Conservation (phyloP, 2,888 invertebrate species). For the Heterodera filipjevi region DNA sequence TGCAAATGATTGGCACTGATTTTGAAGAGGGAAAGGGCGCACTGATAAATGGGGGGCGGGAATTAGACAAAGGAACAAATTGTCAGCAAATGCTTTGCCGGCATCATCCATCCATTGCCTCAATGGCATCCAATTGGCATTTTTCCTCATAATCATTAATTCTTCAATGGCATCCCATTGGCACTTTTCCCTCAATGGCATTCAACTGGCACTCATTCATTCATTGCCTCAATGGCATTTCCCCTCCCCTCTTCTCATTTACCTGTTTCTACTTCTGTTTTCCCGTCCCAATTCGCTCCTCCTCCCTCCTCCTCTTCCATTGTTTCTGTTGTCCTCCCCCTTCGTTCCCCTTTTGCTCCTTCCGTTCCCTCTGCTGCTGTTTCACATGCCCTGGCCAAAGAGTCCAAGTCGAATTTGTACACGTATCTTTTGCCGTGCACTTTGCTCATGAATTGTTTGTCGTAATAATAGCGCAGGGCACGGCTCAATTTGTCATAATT, state of each 20-base stretch:
- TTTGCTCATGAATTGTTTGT: slow-evolving; percentile 96
- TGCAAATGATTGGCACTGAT: not conserved
- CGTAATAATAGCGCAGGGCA: slow-evolving; percentile 90
- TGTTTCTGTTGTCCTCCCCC: not conserved
- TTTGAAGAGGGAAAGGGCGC: not conserved
- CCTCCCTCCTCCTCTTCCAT: not conserved
- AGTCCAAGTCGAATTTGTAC: slow-evolving; percentile 86
- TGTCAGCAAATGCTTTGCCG: too few relatives aligned
- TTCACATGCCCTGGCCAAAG: slow-evolving; percentile 58
- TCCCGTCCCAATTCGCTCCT: not conserved
- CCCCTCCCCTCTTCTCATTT: not conserved
- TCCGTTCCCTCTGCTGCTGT: slow-evolving; percentile 23
- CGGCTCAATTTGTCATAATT: slow-evolving; percentile 94
- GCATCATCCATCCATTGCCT: not conserved
- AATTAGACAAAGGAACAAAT: not conserved
- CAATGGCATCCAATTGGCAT: too few relatives aligned
- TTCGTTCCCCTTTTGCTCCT: not conserved
- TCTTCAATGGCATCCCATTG: too few relatives aligned
- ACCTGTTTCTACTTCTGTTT: not conserved
- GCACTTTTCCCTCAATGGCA: too few relatives aligned
- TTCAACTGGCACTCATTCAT: not conserved
- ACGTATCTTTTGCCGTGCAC: slow-evolving; percentile 94
- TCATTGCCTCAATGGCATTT: too few relatives aligned
- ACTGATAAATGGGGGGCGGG: not conserved
- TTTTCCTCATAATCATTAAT: too few relatives aligned